Percentiles rank a stretch among this genome's conserved stretches.
Conservation (phyloP, 2,797 vertebrate genomes). For the Hyperoplus immaculatus region DNA sequence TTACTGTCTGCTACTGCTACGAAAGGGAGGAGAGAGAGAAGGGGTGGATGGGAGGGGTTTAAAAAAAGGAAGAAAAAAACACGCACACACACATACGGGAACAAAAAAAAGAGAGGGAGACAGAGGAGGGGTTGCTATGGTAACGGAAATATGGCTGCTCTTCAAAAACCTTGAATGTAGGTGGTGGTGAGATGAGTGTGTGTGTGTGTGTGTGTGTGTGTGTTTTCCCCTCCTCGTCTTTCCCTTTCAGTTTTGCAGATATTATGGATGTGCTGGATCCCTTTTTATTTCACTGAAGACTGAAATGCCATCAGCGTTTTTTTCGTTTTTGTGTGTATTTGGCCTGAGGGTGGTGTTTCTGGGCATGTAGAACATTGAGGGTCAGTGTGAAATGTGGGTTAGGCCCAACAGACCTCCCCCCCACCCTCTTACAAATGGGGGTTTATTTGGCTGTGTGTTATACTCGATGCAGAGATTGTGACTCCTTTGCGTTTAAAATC, state of each 20-base stretch:
- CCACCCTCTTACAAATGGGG: background rate
- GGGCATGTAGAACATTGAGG: conserved; percentile 48
- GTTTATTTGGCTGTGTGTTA: conserved; percentile 32
- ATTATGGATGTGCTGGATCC: conserved; percentile 71
- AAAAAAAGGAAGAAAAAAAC: conserved; percentile 39
- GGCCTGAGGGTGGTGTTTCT: conserved; percentile 60
- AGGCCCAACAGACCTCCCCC: conserved; percentile 30
- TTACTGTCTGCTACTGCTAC: conserved; percentile 78
- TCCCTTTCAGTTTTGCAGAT: conserved; percentile 72
- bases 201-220: conserved; percentile 53
- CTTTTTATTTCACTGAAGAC: conserved; percentile 55
- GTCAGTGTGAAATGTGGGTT: conserved; percentile 62
- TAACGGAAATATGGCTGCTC: conserved; percentile 85
- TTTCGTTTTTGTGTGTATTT: background rate
- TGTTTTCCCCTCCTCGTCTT: conserved; percentile 51
- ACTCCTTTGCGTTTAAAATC: background rate
- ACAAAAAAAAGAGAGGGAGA: conserved; percentile 78
- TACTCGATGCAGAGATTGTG: background rate
- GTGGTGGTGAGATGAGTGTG: conserved; percentile 80
- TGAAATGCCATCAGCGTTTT: conserved; percentile 54
- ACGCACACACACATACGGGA: conserved; percentile 43
- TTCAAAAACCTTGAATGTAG: conserved; percentile 87
- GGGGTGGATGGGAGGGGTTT: conserved; percentile 67
- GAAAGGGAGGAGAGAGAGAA: conserved; percentile 63
- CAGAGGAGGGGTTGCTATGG: conserved; percentile 82